Base-by-base conservation (phyloP, 2,888 invertebrate species). In the Pseudococcus viburni region DNA sequence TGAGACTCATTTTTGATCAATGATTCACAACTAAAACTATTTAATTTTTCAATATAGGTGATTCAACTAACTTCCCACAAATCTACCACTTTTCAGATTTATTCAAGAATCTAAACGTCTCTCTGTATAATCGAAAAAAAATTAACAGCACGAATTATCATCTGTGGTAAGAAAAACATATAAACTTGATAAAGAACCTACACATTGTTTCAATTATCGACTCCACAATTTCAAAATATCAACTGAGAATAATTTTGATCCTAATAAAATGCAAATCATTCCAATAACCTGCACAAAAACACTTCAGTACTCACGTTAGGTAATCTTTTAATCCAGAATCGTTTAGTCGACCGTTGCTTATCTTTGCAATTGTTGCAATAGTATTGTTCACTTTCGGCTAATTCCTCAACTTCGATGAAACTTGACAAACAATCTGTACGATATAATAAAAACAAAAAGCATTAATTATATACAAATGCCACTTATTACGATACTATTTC, bases 271-370 rank as follows among this genome's bases (percentile, higher is more conserved):
- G 9, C 11, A 48, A n/a, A 51, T 12, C 12, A 12, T 51, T 33
- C 55, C n/a, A 55, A 55, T n/a, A n/a, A 55, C n/a, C n/a, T 6
- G 6, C 0, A n/a, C 55, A 55, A n/a, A 9, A 51, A 51, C 0
- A 12, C 11, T 15, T n/a, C 55, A n/a, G n/a, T 48, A 91, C 92
- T 92, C 91, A 94, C 96, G 92, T 96, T 96, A 90, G 96, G 96
- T 91, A 96, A 92, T 90, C 95, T 92, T 89, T 95, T 93, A 91
- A 96, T 95, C 95, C 96, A 95, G 92, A 96, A 96, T 91, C 96
- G 95, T 92, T 96, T 96, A 17, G 96, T 96, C 9, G 96, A 96
- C 90, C 95, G 94, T 91, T 96, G 96, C 91, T 95, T 95, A 91
- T 95, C 94, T 92, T 96, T 95, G 91, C 96, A 96, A 91, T 94